A percentile compares a stretch with the other conserved stretches of the same genome.
Evolutionary conservation across 2,888 invertebrate genomes (phyloP).

Genomic region (Brenthis ino): DNA sequence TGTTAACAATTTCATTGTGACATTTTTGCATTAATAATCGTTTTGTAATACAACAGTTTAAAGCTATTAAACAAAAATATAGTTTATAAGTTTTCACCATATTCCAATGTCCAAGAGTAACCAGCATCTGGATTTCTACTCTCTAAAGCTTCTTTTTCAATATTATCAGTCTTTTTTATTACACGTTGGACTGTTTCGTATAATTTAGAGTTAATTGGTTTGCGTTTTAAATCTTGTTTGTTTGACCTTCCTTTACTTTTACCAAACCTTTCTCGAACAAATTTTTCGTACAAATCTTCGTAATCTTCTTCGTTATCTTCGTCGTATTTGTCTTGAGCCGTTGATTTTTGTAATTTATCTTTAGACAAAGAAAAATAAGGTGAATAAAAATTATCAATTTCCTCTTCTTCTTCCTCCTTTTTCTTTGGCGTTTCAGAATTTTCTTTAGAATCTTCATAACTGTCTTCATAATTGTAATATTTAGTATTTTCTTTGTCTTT

Average conservation of each 20-base stretch:
- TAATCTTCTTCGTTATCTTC: slow-evolving; percentile 47
- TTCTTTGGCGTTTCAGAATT: slow-evolving; percentile 29
- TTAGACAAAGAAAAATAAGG: slow-evolving; percentile 26
- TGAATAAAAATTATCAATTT: slow-evolving; percentile 43
- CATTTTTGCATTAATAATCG: neutral
- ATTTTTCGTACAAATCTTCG: slow-evolving; percentile 73
- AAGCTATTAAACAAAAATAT: slow-evolving; percentile 12
- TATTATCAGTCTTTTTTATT: slow-evolving; percentile 67
- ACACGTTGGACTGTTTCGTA: slow-evolving; percentile 62
- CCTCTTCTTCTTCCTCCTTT: slow-evolving; percentile 37
- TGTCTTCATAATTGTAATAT: slow-evolving; percentile 52
- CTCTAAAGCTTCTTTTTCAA: slow-evolving; percentile 65
- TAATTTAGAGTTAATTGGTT: slow-evolving; percentile 57
- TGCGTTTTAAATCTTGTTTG: slow-evolving; percentile 48
- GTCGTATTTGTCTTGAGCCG: slow-evolving; percentile 12
- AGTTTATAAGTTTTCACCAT: slow-evolving; percentile 65
- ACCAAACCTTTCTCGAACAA: slow-evolving; percentile 74
- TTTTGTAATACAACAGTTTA: slow-evolving; percentile 11
- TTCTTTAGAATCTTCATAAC: slow-evolving; percentile 42
- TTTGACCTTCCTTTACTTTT: slow-evolving; percentile 64
- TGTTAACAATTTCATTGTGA: neutral
- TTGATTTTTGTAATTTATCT: slow-evolving; percentile 39
- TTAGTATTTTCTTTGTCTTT: slow-evolving; percentile 44
- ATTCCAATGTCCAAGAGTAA: slow-evolving; percentile 80
- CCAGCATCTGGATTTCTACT: slow-evolving; percentile 73